Evolutionary conservation across 2,113 vertebrate genomes (phyloP), one percentile per base, ranked within the genome.

Genomic region (Microcebus lehilahytsara): DNA sequence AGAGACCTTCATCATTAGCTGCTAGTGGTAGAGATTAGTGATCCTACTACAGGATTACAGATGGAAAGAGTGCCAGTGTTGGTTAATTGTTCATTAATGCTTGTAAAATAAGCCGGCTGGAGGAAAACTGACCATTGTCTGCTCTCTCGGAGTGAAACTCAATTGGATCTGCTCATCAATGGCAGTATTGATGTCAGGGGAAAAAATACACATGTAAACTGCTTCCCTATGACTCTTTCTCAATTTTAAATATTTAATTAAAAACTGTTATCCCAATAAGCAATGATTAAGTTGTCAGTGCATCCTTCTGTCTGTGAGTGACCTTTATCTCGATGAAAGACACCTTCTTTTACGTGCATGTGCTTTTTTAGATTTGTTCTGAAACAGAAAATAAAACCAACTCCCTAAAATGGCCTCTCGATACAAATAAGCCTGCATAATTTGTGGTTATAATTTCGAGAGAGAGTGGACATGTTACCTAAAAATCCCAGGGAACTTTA

Each of bases 51-150:
- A 94, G 99, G 99, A 99, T 99, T 99, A 99, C 98, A 98, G 98
- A 98, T 97, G 98, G 98, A 99, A 98, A 99, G 98, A 98, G 98
- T 98, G 99, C 98, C 98, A 98, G 98, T 98, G 98, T 99, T 98
- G 98, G 98, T 98, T 99, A 99, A 99, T 99, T 99, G 99, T 99
- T 99, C 98, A 98, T 99, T 99, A 99, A 99, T 99, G 98, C 99
- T 98, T 98, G 98, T 98, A 98, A 98, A 99, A 98, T 99, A 99
- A 99, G 98, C 98, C 98, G 98, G 98, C 97, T 85, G 98, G 98
- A 98, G 98, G 98, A 98, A 98, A 98, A 98, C 98, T 98, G 98
- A 96, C 98, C 98, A 98, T 99, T 98, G 98, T 99, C 98, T 96
- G 94, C 97, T 97, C 89, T 93, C 97, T 98, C 95, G 95, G 97